Evolutionary conservation across 2,888 invertebrate species (phyloP), one percentile per base, ranked within the genome.

Genomic region (Sphaerophoria rueppellii): DNA sequence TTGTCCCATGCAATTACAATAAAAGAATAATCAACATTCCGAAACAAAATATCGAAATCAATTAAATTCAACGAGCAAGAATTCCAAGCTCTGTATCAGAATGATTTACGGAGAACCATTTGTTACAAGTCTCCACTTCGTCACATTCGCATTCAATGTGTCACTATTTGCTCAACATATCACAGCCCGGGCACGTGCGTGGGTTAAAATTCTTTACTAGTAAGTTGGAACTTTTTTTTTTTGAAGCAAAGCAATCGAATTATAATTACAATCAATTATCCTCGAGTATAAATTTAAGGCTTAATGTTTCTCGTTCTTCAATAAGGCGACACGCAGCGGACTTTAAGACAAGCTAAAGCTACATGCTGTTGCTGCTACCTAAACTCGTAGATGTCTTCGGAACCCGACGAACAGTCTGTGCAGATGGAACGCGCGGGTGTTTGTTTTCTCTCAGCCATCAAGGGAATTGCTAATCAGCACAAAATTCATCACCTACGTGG

Each of bases 401-500:
- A 24, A 74, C 65, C 40, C 46, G 65, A 57, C 67, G 57, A 50
- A 40, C 50, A 58, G 85, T 81, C 85, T 85, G 70, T 40, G 35
- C 76, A 81, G 81, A 81, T 81, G 85, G 65, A 85, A 85, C 85
- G 85, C 81, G 85, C 76, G 85, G 85, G 85, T 81, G 85, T 85
- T 50, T 65, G 50, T 65, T 63, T 83, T 55, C 57, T 70, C 24
- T 67, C 71, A 48, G 16, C 50, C 63, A 48, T 34, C 60, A 32
- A 72, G 65, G 69, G 81, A 85, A 85, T 85, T 85, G 77, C 81
- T 85, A 85, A 85, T 85, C 85, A 85, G 85, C 81, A 85, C 81
- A 85, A 85, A 85, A 85, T 85, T 85, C 85, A 85, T 85, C 85
- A 85, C 85, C 85, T 85, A 81, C 81, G 85, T 76, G 80, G 85